phyloP scores from a whole-genome alignment of 2,113 vertebrate species.

The Scophthalmus maximus region DNA sequence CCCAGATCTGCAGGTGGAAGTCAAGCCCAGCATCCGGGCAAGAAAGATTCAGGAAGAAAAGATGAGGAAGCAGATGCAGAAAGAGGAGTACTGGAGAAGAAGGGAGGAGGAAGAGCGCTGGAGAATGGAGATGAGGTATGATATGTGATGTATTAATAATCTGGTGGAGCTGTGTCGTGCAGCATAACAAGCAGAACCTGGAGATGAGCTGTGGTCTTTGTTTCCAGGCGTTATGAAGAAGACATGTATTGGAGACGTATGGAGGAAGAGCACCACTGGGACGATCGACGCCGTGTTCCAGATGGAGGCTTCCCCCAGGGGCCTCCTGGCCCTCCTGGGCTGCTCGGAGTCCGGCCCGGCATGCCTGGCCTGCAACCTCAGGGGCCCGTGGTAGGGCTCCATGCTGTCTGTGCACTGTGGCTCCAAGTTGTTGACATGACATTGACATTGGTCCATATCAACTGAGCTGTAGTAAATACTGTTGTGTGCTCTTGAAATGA shows the following conservation, averaged over 20 bases:
- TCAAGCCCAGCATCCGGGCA: constrained; percentile 97
- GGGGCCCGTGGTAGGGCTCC: constrained; percentile 90
- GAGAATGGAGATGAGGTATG: constrained; percentile 98
- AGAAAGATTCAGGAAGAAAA: constrained; percentile 98
- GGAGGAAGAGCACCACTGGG: constrained; percentile 99
- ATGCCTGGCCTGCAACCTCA: constrained; percentile 92
- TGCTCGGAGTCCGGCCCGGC: constrained; percentile 94
- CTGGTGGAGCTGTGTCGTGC: background rate
- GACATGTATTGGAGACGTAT: constrained; percentile 99
- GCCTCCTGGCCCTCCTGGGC: constrained; percentile 91
- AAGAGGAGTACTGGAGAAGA: constrained; percentile 98
- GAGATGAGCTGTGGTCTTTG: background rate
- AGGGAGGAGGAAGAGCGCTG: constrained; percentile 97
- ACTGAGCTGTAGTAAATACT: no score
- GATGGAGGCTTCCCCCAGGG: constrained; percentile 94
- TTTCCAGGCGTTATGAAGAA: constrained; percentile 92
- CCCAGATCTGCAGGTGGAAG: constrained; percentile 98
- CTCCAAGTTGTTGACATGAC: background rate
- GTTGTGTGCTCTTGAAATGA: no score
- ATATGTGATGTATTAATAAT: background rate
- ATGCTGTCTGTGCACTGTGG: background rate
- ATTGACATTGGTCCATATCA: no score
- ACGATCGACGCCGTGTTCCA: constrained; percentile 92
- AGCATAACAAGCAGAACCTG: background rate
- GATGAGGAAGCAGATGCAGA: constrained; percentile 99